A percentile compares a stretch with the other conserved stretches of the same genome.
phyloP scores from a whole-genome alignment of 2,113 vertebrate genomes.

The Rousettus leschenaultii region DNA sequence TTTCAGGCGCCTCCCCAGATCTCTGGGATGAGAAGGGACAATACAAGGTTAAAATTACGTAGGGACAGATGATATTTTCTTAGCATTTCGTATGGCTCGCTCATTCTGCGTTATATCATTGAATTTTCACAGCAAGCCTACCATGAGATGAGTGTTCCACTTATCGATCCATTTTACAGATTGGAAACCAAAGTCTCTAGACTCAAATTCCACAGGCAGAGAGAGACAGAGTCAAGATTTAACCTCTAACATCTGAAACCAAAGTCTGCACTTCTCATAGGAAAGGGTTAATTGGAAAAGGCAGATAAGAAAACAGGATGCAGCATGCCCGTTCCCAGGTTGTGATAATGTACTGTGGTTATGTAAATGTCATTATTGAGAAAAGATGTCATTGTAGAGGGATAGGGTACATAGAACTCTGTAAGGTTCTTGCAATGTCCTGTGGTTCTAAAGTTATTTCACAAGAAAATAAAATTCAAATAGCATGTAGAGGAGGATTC shows the following conservation, averaged over 20 bases:
- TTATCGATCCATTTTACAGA: not conserved
- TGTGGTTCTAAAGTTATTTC: not conserved
- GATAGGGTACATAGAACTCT: not conserved
- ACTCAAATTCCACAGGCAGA: not conserved
- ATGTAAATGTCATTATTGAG: accelerated
- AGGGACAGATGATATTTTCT: not conserved
- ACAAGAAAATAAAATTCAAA: not conserved
- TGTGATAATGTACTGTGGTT: too few relatives aligned
- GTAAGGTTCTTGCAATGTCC: not conserved
- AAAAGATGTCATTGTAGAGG: not conserved
- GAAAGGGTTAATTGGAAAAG: not conserved
- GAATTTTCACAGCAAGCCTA: not conserved
- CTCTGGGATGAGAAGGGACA: not conserved
- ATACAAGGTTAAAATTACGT: not conserved
- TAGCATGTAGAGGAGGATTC: too few relatives aligned
- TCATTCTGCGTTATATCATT: accelerated
- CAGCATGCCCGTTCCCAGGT: accelerated
- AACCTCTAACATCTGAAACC: not conserved
- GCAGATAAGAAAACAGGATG: not conserved
- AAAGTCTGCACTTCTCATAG: accelerated
- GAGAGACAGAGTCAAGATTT: not conserved
- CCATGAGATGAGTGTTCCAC: not conserved
- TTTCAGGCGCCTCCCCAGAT: not conserved
- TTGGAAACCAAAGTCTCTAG: not conserved
- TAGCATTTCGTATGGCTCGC: accelerated